These are phyloP conservation scores for Bombylius discolor DNA, from an alignment of 2,888 invertebrate genomes.

Conservation along the genomic window DNA sequence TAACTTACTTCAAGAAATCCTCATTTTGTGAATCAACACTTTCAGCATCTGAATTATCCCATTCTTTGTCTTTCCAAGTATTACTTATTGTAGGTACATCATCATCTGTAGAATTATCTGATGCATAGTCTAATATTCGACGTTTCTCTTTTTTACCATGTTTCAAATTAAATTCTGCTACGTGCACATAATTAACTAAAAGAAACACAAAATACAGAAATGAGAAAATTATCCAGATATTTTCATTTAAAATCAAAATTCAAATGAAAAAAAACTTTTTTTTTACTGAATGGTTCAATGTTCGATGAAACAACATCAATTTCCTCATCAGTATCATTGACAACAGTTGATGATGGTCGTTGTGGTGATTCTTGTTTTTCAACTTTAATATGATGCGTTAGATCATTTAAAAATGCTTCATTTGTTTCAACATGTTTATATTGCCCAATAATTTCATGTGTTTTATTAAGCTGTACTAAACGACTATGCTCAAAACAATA, in stretches of 20 bases:
- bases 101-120: constrained; percentile 54
- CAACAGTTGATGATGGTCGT: constrained; percentile 18
- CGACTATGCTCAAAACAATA: constrained; percentile 59
- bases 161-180: constrained; percentile 40
- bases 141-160: constrained; percentile 39
- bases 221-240: not conserved
- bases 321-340: constrained; percentile 32
- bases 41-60: constrained; percentile 62
- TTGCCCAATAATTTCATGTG: constrained; percentile 44
- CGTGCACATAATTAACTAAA: constrained; percentile 29
- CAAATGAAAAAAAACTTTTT: constrained; percentile 1
- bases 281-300: constrained; percentile 48
- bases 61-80: constrained; percentile 50
- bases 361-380: constrained; percentile 22
- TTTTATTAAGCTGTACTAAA: constrained; percentile 48
- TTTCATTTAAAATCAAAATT: constrained; percentile 1
- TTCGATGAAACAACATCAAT: constrained; percentile 40
- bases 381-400: constrained; percentile 49
- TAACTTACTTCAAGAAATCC: constrained; percentile 54
- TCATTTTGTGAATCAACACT: constrained; percentile 64
- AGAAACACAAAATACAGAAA: constrained; percentile 1
- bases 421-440: constrained; percentile 51
- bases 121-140: constrained; percentile 54
- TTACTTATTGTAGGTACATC: constrained; percentile 50
- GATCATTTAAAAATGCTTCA: constrained; percentile 49